A percentile compares a stretch with the other conserved stretches of the same genome.
Evolutionary conservation across 1,140 invertebrate genomes (phyloP).

Genomic region (Oscheius sp.): DNA sequence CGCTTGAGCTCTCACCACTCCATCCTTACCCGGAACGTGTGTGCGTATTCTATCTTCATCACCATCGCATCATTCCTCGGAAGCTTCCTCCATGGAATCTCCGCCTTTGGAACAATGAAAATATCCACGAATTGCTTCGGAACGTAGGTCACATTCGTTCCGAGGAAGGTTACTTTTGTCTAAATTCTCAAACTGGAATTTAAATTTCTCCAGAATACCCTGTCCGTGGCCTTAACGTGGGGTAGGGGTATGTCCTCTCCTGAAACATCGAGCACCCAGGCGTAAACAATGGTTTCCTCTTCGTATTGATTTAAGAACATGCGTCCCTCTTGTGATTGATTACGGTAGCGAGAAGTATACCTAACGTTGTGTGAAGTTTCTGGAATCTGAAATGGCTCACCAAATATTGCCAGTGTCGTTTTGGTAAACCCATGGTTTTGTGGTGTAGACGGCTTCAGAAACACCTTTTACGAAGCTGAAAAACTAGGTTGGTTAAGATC

Average conservation of each 20-base stretch:
- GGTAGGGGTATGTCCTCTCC: conserved; percentile 10
- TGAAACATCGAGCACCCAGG: conserved; percentile 45
- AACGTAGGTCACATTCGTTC: conserved; percentile 34
- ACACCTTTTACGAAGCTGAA: not conserved
- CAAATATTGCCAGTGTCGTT: conserved; percentile 49
- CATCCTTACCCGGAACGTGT: too few relatives aligned
- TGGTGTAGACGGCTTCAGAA: conserved; percentile 71
- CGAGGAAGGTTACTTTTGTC: conserved; percentile 44
- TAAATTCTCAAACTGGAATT: conserved; percentile 25
- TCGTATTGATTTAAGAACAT: conserved; percentile 4
- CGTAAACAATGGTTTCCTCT: conserved; percentile 48
- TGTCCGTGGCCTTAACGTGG: conserved; percentile 34
- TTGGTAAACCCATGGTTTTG: conserved; percentile 66
- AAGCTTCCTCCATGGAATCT: conserved; percentile 36
- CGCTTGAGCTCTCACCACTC: too few relatives aligned
- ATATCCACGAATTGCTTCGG: not conserved
- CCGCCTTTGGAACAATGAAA: conserved; percentile 32
- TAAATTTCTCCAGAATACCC: not conserved
- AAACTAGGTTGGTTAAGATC: too few relatives aligned
- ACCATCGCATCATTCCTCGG: conserved; percentile 45
- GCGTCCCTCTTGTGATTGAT: not conserved
- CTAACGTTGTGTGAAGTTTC: not conserved
- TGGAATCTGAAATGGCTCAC: too few relatives aligned
- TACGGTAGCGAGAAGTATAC: conserved; percentile 19
- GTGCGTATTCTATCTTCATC: conserved; percentile 53